Evolutionary conservation across 92 coral and sea anemone genomes (phyloP).

Genomic region (Parazoanthus darwini): DNA sequence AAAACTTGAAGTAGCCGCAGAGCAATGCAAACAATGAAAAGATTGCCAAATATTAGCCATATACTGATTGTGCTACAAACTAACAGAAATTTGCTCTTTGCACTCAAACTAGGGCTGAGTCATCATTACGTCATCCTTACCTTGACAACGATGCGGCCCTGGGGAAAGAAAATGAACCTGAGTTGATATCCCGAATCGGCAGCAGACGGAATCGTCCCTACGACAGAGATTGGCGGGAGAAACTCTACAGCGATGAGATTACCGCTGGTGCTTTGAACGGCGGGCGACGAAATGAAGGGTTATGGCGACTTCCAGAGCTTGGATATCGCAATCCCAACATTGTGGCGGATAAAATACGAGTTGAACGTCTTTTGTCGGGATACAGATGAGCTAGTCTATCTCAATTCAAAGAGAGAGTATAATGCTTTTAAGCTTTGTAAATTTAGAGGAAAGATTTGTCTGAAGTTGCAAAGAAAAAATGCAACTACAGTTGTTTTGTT

Average conservation of each 20-base stretch:
- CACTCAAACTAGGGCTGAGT: slow-evolving; percentile 20
- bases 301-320: slow-evolving; percentile 59
- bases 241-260: slow-evolving; percentile 40
- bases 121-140: slow-evolving; percentile 28
- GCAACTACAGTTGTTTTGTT: no score
- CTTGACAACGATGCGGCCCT: not conserved
- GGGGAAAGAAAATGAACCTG: slow-evolving; percentile 38
- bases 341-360: slow-evolving; percentile 62
- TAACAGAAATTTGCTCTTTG: not conserved
- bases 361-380: slow-evolving; percentile 64
- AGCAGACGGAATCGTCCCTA: slow-evolving; percentile 46
- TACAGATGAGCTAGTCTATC: slow-evolving; percentile 54
- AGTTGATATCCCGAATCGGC: slow-evolving; percentile 10
- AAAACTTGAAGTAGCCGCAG: no score
- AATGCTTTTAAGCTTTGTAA: not conserved
- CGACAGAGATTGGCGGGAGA: slow-evolving; percentile 52
- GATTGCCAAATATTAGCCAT: no score
- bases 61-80: not conserved
- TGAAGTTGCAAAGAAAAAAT: no score
- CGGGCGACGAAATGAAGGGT: slow-evolving; percentile 46
- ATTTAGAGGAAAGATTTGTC: no score
- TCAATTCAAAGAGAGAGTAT: not conserved
- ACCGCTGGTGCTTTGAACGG: slow-evolving; percentile 31
- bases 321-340: slow-evolving; percentile 73
- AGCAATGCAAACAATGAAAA: no score